Evolutionary conservation across 2,888 invertebrate genomes (phyloP), one percentile per base, ranked within the genome.

Genomic region (Erebia aethiops): DNA sequence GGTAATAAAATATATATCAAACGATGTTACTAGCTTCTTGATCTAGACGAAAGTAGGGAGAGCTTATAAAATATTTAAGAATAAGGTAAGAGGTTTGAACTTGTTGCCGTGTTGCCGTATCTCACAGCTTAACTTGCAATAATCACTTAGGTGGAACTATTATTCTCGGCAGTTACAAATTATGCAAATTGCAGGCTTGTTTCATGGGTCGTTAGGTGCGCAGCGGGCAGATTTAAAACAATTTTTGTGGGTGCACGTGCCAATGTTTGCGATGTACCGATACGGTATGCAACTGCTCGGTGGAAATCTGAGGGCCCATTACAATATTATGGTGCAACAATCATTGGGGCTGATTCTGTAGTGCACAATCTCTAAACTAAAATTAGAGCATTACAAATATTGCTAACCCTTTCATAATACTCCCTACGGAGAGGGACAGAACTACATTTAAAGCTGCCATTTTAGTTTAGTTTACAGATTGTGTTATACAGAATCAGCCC

Each of bases 171-270:
- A 70, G 66, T 74, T 70, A 71, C 71, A 77, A 77, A 81, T 81
- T 81, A 84, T 82, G 79, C 71, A 79, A 81, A 84, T 80, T 71
- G 72, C 75, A 78, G 76, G 77, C 79, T 80, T 77, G 76, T 76
- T 77, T 75, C 75, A 74, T 71, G 75, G 75, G 69, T 74, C 76
- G 77, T 79, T 78, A 73, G 78, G 74, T 74, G 71, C 77, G 73
- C 74, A 71, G 78, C 74, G 74, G 76, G 76, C 77, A 72, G 81
- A 82, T 86, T 86, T 84, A 79, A 88, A 87, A 84, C 82, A 87
- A 86, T 86, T 85, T 86, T 81, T 82, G 80, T 80, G 74, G 72
- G 76, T 76, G 78, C 80, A 81, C 85, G 84, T 85, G 83, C 82
- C 86, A 83, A 84, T 84, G 79, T 84, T 82, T 81, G 79, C 77